Conservation (phyloP, 2,888 invertebrate genomes). For the Glyphotaelius pellucidus region DNA sequence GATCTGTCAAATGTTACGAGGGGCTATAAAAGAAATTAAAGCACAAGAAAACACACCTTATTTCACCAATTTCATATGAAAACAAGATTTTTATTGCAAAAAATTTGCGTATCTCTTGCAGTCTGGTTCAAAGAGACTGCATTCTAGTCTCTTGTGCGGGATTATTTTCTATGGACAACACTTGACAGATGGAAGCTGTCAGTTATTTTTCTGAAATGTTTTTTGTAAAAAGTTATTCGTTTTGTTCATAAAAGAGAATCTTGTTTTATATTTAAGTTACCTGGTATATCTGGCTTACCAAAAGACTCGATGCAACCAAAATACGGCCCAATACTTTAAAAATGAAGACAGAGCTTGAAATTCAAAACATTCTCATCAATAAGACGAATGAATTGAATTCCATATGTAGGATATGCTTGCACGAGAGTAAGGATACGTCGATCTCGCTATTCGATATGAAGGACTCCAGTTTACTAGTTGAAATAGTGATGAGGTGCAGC, state of each 20-base stretch:
- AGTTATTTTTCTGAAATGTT: background rate
- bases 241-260: background rate
- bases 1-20: background rate
- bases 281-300: background rate
- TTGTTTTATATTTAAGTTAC: background rate
- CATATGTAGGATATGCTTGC: slow-evolving; percentile 45
- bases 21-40: background rate
- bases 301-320: background rate
- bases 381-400: slow-evolving; percentile 28
- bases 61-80: background rate
- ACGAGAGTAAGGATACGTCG: background rate
- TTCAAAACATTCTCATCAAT: slow-evolving; percentile 15
- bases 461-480: slow-evolving; percentile 15
- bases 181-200: background rate
- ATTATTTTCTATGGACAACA: background rate
- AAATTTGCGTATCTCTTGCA: no score
- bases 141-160: background rate
- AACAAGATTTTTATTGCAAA: no score
- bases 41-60: background rate
- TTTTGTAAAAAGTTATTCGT: background rate
- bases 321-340: background rate
- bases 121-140: background rate
- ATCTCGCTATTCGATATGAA: slow-evolving; percentile 14
- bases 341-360: slow-evolving; percentile 39
- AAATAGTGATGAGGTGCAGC: slow-evolving; percentile 7